A percentile compares a stretch with the other conserved stretches of the same genome.
phyloP scores from a whole-genome alignment of 2,797 vertebrate species.

The Sternotherus odoratus region DNA sequence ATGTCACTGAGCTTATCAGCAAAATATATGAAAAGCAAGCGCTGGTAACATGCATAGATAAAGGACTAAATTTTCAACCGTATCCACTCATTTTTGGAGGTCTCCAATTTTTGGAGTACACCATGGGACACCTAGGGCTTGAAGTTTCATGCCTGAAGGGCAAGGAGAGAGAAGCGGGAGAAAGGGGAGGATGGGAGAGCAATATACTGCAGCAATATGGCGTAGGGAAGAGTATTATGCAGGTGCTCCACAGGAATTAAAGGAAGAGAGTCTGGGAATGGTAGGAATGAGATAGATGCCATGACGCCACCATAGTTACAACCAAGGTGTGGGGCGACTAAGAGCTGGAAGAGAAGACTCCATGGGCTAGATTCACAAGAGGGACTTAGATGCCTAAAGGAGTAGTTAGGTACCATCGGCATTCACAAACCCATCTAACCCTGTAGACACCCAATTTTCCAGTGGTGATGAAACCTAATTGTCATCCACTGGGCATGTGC shows the following conservation, averaged over 20 bases:
- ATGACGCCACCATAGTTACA: background rate
- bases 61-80: background rate
- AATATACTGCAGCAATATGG: background rate
- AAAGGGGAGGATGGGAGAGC: background rate
- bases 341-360: background rate
- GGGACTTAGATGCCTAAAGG: no score
- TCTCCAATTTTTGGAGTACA: background rate
- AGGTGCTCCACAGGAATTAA: background rate
- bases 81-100: background rate
- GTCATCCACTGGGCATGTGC: no score
- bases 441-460: no score
- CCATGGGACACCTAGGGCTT: background rate
- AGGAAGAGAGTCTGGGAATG: background rate
- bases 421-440: no score
- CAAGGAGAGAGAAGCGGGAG: background rate
- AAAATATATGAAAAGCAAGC: constrained; percentile 8
- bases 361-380: background rate
- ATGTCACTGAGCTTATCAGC: constrained; percentile 20
- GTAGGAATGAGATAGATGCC: background rate
- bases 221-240: background rate
- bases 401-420: no score
- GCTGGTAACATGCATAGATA: background rate
- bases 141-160: background rate
- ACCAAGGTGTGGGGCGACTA: background rate
- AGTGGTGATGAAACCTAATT: no score